Base-by-base conservation (phyloP, 1,140 invertebrate species). In the Colletes latitarsis region DNA sequence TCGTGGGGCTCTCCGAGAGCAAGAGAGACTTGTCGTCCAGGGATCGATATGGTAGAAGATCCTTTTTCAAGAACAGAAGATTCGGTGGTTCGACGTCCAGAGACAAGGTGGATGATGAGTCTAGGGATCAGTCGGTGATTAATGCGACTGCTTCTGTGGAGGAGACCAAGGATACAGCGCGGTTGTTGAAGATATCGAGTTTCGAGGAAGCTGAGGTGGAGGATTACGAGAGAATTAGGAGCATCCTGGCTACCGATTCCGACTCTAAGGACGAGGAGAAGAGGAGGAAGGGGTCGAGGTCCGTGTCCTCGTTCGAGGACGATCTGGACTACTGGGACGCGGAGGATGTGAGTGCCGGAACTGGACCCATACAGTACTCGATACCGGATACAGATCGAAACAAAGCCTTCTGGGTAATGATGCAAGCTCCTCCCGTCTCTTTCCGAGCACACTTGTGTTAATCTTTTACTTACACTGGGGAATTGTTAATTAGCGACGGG, bases 351-450 rank as follows among this genome's bases (percentile, higher is more conserved):
- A 89, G 82, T 82, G 81, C 76, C 41, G 70, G 72, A 81, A 86
- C 62, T 14, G 86, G 87, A 75, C 89, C 90, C 9, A 93, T 92
- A 72, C 82, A 91, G 68, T 92, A 89, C 81, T 77, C 83, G 39
- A 90, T 90, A 82, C 90, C 92, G 58, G 89, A 91, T 83, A 77
- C 86, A 71, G 88, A 88, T 74, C 75, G 87, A 41, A 90, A 87
- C 85, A 87, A 92, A 85, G 88, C 92, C 79, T 93, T 93, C 86
- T 93, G 93, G 93, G 93, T 93, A 93, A 93, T 69, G 57, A 80
- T 10, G 72, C 14, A 79, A 72, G 69, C 46, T 74, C 78, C 78
- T 75, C 70, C 62, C 49, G 39, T 74, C 70, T 80, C 77, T 75
- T 70, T 73, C 69, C 70, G 30, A n/a, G 10, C 30, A 55, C 21